Evolutionary conservation across 2,797 vertebrate genomes (phyloP).

Genomic region (Naso thynnoides): DNA sequence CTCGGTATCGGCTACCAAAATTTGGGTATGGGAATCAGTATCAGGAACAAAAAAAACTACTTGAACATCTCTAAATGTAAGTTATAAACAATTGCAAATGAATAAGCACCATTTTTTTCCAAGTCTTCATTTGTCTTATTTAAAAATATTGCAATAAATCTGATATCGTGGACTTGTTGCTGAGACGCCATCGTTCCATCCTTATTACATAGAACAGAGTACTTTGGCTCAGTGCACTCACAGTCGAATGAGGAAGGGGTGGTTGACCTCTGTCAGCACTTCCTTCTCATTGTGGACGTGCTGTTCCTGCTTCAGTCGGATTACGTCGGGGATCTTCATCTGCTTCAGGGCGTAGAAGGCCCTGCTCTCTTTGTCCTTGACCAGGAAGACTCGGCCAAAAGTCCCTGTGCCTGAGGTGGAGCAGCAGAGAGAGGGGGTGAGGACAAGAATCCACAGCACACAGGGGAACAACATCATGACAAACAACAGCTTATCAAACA

Average conservation of each 20-base stretch:
- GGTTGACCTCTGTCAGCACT: constrained; percentile 91
- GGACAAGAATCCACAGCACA: neutral
- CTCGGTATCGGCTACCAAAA: too few relatives aligned
- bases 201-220: too few relatives aligned
- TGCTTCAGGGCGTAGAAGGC: constrained; percentile 92
- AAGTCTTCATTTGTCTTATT: too few relatives aligned
- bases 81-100: too few relatives aligned
- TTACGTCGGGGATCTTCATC: constrained; percentile 95
- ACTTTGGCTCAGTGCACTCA: constrained; percentile 79
- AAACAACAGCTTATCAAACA: constrained; percentile 11
- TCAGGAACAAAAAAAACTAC: too few relatives aligned
- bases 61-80: too few relatives aligned
- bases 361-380: constrained; percentile 87
- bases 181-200: too few relatives aligned
- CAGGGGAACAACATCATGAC: neutral
- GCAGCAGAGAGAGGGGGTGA: neutral
- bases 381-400: constrained; percentile 94
- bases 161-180: too few relatives aligned
- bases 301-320: constrained; percentile 95
- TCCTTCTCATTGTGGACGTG: constrained; percentile 97
- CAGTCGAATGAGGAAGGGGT: constrained; percentile 93
- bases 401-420: constrained; percentile 91
- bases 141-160: too few relatives aligned
- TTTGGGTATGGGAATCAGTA: too few relatives aligned
- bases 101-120: too few relatives aligned